Evolutionary conservation across 2,797 vertebrate genomes (phyloP).

Genomic region (Rhyacichthys aspro): DNA sequence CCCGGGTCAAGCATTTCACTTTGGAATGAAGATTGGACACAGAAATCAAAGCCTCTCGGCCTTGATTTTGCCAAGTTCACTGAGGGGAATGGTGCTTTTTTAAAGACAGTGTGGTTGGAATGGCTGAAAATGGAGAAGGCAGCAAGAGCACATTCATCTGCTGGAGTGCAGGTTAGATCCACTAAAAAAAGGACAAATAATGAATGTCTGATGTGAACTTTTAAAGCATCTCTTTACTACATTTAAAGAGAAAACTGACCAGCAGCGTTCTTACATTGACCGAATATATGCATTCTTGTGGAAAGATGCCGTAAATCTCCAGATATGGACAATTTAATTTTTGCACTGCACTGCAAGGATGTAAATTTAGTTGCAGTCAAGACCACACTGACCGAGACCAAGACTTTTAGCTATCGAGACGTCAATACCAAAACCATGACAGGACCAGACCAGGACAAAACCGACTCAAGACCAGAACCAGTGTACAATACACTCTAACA

Average conservation of each 20-base stretch:
- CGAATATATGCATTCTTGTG: background rate
- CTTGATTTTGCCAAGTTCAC: conserved; percentile 17
- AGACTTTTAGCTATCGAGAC: too few relatives aligned
- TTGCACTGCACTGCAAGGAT: too few relatives aligned
- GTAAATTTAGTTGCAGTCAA: too few relatives aligned
- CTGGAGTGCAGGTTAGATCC: conserved; percentile 14
- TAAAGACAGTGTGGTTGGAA: conserved; percentile 17
- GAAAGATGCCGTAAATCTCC: background rate
- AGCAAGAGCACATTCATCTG: background rate
- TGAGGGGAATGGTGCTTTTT: conserved; percentile 19
- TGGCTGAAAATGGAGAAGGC: conserved; percentile 24
- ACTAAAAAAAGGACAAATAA: conserved; percentile 11
- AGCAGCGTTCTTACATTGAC: background rate
- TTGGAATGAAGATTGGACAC: conserved; percentile 30
- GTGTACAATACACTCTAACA: too few relatives aligned
- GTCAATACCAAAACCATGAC: too few relatives aligned
- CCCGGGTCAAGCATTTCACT: conserved; percentile 19
- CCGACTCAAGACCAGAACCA: too few relatives aligned
- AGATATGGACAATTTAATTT: too few relatives aligned
- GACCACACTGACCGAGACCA: too few relatives aligned
- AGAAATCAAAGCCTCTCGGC: conserved; percentile 26
- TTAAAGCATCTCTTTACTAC: background rate
- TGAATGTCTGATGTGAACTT: conserved; percentile 14
- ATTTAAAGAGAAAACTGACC: background rate
- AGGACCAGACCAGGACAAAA: too few relatives aligned